Base-by-base conservation (phyloP, 92 coral and sea anemone genomes). In the Scolanthus callimorphus region DNA sequence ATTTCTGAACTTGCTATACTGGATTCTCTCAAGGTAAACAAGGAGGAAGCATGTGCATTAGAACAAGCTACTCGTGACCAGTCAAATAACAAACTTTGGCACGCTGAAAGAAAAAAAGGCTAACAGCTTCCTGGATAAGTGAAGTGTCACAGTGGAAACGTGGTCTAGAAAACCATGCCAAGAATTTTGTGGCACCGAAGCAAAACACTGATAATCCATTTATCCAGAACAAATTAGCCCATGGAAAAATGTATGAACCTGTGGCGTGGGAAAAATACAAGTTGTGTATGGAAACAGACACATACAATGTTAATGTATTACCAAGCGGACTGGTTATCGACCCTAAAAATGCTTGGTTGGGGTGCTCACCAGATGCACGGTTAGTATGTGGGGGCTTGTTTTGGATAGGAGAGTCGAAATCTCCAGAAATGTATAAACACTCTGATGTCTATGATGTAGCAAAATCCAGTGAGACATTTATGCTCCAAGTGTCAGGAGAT, bases 181-280 rank as follows among this genome's bases (percentile, higher is more conserved):
- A 74, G 45, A 67, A 67, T 28, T 67, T 74, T 66, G 75, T 55
- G 29, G 25, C 31, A 17, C 38, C 38, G 59, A 26, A 13, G 23
- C n/a, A n/a, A n/a, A 58, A 37, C 24, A 55, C 67, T 23, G 39
- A 70, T 24, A 53, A 62, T 26, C 27, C 62, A 43, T 38, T 74
- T 66, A 21, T 56, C 19, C 66, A 74, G 50, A 51, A 45, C 26
- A 74, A 51, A 65, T 65, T 74, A 3, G 75, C 59, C 12, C 62
- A 65, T 74, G 81, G 74, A 28, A 61, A 31, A 57, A 65, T 74
- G 81, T 74, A 65, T 19, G 67, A 74, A 55, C 43, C 81, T 23
- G 67, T 47, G 31, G 69, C 75, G 31, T 66, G n/a, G 62, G 55
- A n/a, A n/a, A n/a, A n/a, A n/a, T n/a, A n/a, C n/a, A n/a, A n/a